A percentile compares a stretch with the other conserved stretches of the same genome.
Evolutionary conservation across 1,140 invertebrate genomes (phyloP).

Genomic region (Meteorus sp.): DNA sequence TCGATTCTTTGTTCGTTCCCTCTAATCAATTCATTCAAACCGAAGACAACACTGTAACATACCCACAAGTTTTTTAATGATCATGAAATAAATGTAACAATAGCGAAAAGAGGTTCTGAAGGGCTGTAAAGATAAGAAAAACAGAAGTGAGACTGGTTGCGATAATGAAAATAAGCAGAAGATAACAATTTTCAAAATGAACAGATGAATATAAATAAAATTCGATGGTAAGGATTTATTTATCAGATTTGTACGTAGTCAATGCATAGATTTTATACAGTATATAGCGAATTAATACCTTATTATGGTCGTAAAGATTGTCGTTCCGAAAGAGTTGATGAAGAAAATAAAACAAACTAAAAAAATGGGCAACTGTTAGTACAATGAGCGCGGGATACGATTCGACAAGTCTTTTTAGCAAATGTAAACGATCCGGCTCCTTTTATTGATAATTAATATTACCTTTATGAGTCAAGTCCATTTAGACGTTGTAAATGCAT

Average conservation of each 20-base stretch:
- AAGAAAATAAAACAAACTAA: slow-evolving; percentile 3
- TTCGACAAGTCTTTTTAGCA: slow-evolving; percentile 29
- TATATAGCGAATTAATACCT: not conserved
- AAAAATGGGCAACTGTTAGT: slow-evolving; percentile 33
- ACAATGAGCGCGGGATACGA: slow-evolving; percentile 37
- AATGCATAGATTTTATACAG: slow-evolving; percentile 15
- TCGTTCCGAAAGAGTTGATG: not conserved
- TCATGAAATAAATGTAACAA: no score
- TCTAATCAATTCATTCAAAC: no score
- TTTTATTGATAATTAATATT: slow-evolving; percentile 27
- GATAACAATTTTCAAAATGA: not conserved
- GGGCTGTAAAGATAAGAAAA: no score
- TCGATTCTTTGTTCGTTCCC: no score
- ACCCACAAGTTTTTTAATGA: no score
- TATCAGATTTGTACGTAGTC: slow-evolving; percentile 11
- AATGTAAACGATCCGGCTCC: slow-evolving; percentile 30
- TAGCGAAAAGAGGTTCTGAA: no score
- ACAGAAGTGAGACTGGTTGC: no score
- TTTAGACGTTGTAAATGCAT: slow-evolving; percentile 27
- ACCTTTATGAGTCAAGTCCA: slow-evolving; percentile 27
- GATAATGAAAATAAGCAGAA: not conserved
- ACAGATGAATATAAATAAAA: not conserved
- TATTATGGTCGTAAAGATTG: no score
- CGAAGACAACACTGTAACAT: no score
- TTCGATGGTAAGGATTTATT: slow-evolving; percentile 1